Evolutionary conservation across 2,113 vertebrate species (phyloP).

Genomic region (Origma solitaria): DNA sequence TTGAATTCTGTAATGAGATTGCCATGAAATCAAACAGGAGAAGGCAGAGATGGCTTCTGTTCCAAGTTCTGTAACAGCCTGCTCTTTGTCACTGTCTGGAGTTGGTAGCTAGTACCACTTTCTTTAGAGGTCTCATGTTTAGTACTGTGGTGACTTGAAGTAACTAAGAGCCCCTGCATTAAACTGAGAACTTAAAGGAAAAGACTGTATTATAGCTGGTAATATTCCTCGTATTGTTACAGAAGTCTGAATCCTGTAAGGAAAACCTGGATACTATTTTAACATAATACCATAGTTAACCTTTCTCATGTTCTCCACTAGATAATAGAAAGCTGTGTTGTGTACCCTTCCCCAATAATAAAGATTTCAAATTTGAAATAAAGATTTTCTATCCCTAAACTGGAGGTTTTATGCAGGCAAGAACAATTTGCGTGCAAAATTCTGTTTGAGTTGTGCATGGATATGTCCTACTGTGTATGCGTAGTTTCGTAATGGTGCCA

Average conservation of each 20-base stretch:
- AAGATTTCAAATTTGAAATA: background rate
- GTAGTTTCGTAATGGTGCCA: background rate
- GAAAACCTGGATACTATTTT: background rate
- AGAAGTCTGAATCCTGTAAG: background rate
- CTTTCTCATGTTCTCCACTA: background rate
- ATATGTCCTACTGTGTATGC: rapidly evolving
- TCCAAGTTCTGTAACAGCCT: background rate
- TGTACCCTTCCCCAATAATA: rapidly evolving
- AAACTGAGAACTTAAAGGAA: background rate
- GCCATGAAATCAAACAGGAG: background rate
- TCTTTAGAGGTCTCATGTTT: background rate
- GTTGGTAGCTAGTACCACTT: background rate
- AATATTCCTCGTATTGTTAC: background rate
- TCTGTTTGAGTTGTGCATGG: rapidly evolving
- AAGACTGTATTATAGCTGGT: background rate
- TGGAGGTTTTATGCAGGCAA: background rate
- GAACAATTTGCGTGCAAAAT: background rate
- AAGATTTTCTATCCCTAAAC: background rate
- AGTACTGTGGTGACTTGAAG: background rate
- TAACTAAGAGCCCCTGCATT: background rate
- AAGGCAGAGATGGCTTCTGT: background rate
- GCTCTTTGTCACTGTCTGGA: background rate
- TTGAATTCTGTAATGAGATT: background rate
- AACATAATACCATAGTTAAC: background rate
- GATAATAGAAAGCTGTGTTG: background rate